Percentiles rank a stretch among this genome's conserved stretches.
Conservation (phyloP, 2,797 vertebrate genomes). For the Onychomys arenicola region DNA sequence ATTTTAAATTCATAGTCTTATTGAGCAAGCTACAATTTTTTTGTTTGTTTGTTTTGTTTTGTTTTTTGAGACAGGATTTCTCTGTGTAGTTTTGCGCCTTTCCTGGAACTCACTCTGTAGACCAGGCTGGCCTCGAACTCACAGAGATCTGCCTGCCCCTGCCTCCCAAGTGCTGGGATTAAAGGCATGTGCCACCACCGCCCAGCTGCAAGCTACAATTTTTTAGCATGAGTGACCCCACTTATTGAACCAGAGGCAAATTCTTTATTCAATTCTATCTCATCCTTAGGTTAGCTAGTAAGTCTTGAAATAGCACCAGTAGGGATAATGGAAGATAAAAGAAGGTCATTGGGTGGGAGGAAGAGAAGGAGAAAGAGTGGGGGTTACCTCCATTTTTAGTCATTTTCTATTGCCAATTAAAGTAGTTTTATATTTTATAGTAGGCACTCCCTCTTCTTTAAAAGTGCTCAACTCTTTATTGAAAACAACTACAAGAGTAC, state of each 20-base stretch:
- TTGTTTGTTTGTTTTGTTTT: no score
- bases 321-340: neutral
- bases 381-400: neutral
- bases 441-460: neutral
- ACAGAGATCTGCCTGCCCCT: no score
- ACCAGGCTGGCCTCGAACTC: no score
- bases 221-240: neutral
- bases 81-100: no score
- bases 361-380: neutral
- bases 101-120: no score
- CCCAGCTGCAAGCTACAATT: neutral
- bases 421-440: neutral
- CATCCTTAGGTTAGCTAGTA: neutral
- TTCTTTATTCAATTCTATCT: neutral
- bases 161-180: no score
- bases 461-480: neutral
- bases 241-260: neutral
- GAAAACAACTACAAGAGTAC: neutral
- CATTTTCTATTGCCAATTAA: neutral
- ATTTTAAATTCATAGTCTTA: neutral
- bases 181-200: no score
- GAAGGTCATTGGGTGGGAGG: no score
- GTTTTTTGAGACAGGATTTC: no score
- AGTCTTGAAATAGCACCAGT: neutral
- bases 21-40: neutral